phyloP scores from a whole-genome alignment of 37 sponge, comb jelly and placozoan genomes.

The Bolinopsis microptera region DNA sequence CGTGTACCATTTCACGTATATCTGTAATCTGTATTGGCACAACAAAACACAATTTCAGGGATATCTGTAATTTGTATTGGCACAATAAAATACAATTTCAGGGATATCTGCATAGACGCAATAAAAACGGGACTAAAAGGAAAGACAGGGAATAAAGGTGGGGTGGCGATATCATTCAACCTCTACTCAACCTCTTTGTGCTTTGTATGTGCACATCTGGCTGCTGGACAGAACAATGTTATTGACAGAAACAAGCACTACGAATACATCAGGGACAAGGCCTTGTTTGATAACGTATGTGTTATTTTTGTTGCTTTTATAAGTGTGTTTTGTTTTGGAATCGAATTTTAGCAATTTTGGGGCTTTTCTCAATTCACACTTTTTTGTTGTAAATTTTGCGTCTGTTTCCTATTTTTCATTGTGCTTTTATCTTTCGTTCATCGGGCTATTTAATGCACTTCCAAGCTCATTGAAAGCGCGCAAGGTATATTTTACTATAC shows the following conservation, averaged over 20 bases:
- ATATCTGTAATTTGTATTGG: too few relatives aligned
- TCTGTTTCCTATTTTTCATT: too few relatives aligned
- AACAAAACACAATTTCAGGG: too few relatives aligned
- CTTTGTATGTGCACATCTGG: slow-evolving; percentile 97
- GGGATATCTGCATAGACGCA: slow-evolving; percentile 66
- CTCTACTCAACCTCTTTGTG: slow-evolving; percentile 84
- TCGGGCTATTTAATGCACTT: too few relatives aligned
- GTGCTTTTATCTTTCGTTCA: too few relatives aligned
- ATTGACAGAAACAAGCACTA: slow-evolving; percentile 88
- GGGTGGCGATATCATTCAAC: slow-evolving; percentile 86
- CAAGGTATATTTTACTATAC: too few relatives aligned
- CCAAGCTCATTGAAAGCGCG: too few relatives aligned
- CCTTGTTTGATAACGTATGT: slow-evolving; percentile 75
- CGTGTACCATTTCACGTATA: too few relatives aligned
- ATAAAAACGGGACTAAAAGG: slow-evolving; percentile 97
- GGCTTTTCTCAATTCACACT: not conserved
- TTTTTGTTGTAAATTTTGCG: not conserved
- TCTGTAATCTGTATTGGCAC: too few relatives aligned
- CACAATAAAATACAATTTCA: too few relatives aligned
- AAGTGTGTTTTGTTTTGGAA: too few relatives aligned
- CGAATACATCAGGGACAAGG: slow-evolving; percentile 77
- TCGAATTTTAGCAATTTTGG: too few relatives aligned
- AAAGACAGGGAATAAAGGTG: slow-evolving; percentile 97
- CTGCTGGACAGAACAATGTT: slow-evolving; percentile 93
- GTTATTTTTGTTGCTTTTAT: not conserved